Percentiles rank a stretch among this genome's conserved stretches.
phyloP scores from a whole-genome alignment of 1,140 invertebrate genomes.

The Danaus plexippus region DNA sequence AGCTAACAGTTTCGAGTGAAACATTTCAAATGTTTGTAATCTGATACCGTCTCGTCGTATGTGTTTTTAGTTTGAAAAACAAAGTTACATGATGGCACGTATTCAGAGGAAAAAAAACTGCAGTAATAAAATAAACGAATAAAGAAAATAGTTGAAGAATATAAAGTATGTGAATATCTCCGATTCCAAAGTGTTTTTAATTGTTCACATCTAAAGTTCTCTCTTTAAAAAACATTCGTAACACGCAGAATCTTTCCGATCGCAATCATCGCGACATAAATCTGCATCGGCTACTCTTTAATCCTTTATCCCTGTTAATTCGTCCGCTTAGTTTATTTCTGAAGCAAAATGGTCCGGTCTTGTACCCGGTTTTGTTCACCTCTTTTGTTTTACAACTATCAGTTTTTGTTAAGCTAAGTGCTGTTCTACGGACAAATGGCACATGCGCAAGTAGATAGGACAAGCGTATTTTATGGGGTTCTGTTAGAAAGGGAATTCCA shows the following conservation, averaged over 20 bases:
- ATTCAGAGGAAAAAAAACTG: too few species aligned
- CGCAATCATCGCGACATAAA: slow-evolving; percentile 68
- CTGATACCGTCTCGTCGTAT: too few species aligned
- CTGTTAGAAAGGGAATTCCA: slow-evolving; percentile 45
- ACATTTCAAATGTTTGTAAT: too few species aligned
- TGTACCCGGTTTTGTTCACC: slow-evolving; percentile 57
- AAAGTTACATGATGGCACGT: too few species aligned
- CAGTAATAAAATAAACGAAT: too few species aligned
- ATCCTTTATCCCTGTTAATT: slow-evolving; percentile 70
- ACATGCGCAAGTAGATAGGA: slow-evolving; percentile 53
- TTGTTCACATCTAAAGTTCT: slow-evolving; percentile 22
- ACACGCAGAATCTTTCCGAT: slow-evolving; percentile 62
- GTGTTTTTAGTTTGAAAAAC: too few species aligned
- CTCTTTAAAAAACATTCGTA: slow-evolving; percentile 41
- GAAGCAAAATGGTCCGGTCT: slow-evolving; percentile 58
- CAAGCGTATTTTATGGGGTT: slow-evolving; percentile 52
- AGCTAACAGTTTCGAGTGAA: too few species aligned
- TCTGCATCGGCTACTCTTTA: slow-evolving; percentile 68
- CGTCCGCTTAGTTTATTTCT: slow-evolving; percentile 70
- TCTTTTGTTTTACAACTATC: slow-evolving; percentile 70
- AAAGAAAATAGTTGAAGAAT: not conserved
- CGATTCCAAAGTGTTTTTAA: slow-evolving; percentile 23
- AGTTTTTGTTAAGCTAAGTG: slow-evolving; percentile 71
- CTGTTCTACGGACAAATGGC: slow-evolving; percentile 64
- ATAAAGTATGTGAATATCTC: slow-evolving; percentile 12